Conservation (phyloP, 2,888 invertebrate genomes). For the Drosophila yooni region DNA sequence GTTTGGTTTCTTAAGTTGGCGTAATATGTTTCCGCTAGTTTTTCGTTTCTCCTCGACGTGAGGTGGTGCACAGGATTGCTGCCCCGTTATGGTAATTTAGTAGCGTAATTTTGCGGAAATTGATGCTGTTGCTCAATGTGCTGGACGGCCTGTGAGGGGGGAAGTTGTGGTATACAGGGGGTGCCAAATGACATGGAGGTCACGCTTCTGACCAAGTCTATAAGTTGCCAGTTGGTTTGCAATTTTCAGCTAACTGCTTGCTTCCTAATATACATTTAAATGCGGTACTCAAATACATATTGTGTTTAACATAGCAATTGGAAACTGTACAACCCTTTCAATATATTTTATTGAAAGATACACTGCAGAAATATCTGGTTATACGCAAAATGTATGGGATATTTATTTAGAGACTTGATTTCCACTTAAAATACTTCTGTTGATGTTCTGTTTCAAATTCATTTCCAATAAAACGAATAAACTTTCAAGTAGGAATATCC, state of each 20-base stretch:
- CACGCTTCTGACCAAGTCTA: slow-evolving; percentile 3
- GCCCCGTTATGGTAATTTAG: slow-evolving; percentile 82
- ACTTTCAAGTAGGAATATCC: neutral
- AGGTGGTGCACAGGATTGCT: slow-evolving; percentile 11
- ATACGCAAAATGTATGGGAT: neutral
- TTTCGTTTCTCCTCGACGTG: slow-evolving; percentile 25
- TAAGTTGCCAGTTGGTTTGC: slow-evolving; percentile 1
- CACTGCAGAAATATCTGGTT: neutral
- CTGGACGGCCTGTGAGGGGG: neutral
- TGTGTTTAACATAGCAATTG: slow-evolving; percentile 14
- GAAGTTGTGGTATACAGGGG: neutral
- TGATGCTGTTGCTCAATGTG: slow-evolving; percentile 68
- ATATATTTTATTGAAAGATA: neutral
- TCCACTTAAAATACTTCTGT: neutral
- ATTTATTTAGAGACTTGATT: neutral
- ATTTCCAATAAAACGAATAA: neutral
- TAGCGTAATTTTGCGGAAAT: slow-evolving; percentile 82
- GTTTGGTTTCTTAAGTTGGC: slow-evolving; percentile 59
- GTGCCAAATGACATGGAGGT: neutral
- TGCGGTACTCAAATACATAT: slow-evolving; percentile 8
- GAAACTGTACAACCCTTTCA: slow-evolving; percentile 12
- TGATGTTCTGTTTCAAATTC: neutral
- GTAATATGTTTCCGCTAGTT: slow-evolving; percentile 71
- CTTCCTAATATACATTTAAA: slow-evolving; percentile 43
- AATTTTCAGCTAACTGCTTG: slow-evolving; percentile 25